phyloP scores from a whole-genome alignment of 2,797 vertebrate species.

The Simalia tracyae region DNA sequence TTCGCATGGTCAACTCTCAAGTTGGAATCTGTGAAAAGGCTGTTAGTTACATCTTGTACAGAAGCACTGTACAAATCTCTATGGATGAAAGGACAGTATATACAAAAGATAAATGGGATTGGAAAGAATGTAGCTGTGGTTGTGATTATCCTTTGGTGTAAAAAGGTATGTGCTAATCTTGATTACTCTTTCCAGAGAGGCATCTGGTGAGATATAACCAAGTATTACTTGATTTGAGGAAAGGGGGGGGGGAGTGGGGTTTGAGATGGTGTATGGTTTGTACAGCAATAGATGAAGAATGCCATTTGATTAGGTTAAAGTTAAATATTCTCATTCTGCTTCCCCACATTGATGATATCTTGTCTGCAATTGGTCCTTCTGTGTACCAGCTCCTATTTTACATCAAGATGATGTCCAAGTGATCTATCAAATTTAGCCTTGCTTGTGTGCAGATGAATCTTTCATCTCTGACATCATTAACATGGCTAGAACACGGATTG shows the following conservation, averaged over 20 bases:
- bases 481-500: background rate
- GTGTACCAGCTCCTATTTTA: constrained; percentile 23
- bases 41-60: background rate
- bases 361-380: constrained; percentile 6
- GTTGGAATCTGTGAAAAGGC: background rate
- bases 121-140: background rate
- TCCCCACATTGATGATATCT: constrained; percentile 4
- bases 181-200: background rate
- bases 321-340: constrained; percentile 9
- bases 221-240: background rate
- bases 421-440: constrained; percentile 25
- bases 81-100: background rate
- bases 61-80: background rate
- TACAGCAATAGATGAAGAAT: background rate
- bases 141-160: background rate
- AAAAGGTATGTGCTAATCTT: background rate
- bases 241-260: background rate
- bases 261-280: background rate
- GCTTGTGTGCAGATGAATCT: background rate
- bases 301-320: constrained; percentile 24
- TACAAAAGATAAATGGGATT: background rate
- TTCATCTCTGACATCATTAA: constrained; percentile 16
- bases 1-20: background rate
- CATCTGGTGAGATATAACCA: background rate
- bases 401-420: background rate